phyloP scores from a whole-genome alignment of 1,140 invertebrate species.

The Drosophila neocordata region DNA sequence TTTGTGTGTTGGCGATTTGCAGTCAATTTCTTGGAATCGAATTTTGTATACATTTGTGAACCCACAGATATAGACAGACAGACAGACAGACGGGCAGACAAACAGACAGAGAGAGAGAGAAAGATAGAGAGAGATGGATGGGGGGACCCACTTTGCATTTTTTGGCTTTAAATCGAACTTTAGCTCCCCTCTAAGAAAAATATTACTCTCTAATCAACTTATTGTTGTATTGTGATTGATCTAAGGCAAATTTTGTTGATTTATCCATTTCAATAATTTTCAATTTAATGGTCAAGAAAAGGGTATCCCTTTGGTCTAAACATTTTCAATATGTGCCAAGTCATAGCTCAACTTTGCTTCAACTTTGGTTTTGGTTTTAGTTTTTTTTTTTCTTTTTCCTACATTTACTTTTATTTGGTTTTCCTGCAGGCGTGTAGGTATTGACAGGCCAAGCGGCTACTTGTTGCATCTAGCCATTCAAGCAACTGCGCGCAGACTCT shows the following conservation, averaged over 20 bases:
- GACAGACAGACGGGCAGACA: too few species aligned
- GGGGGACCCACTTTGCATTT: conserved; percentile 3
- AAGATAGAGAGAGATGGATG: conserved; percentile 38
- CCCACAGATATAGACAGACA: neutral
- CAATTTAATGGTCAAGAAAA: conserved; percentile 31
- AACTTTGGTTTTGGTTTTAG: too few species aligned
- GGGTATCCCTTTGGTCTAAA: neutral
- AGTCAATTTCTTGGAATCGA: conserved; percentile 79
- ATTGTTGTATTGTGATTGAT: too few species aligned
- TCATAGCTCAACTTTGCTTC: neutral
- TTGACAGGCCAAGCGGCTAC: conserved; percentile 67
- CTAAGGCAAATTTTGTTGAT: too few species aligned
- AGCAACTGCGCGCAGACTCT: conserved; percentile 21
- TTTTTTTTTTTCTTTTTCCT: neutral
- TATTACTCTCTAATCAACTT: too few species aligned
- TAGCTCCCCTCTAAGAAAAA: too few species aligned
- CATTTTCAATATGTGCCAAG: neutral
- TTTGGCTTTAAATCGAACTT: too few species aligned
- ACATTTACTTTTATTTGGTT: conserved; percentile 15
- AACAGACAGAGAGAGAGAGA: neutral
- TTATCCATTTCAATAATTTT: too few species aligned
- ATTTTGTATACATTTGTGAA: conserved; percentile 68
- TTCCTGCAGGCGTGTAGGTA: conserved; percentile 73
- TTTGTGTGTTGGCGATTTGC: conserved; percentile 46
- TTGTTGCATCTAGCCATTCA: conserved; percentile 47